A percentile compares a stretch with the other conserved stretches of the same genome.
Evolutionary conservation across 2,888 invertebrate species (phyloP).

Genomic region (Noctua comes): DNA sequence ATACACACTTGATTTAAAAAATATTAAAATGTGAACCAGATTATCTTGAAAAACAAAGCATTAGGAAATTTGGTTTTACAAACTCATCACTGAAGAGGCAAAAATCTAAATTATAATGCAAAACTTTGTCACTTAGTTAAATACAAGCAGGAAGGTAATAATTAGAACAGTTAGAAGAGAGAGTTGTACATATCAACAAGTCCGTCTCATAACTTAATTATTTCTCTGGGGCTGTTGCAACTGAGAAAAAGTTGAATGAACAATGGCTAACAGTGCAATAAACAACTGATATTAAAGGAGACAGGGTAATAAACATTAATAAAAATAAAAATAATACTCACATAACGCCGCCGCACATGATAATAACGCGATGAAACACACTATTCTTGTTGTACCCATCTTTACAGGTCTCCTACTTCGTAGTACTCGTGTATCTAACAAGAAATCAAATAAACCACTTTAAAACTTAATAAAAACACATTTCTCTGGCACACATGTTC

Average conservation of each 20-base stretch:
- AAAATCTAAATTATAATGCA: neutral
- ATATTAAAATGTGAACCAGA: neutral
- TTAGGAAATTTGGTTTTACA: neutral
- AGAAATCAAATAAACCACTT: conserved; percentile 85
- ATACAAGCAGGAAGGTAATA: conserved; percentile 14
- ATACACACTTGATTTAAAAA: no score
- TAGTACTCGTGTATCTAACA: conserved; percentile 86
- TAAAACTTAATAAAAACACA: conserved; percentile 80
- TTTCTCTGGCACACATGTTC: conserved; percentile 88
- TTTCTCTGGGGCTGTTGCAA: neutral
- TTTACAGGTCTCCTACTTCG: conserved; percentile 79
- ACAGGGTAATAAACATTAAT: conserved; percentile 29
- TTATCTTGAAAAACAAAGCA: neutral
- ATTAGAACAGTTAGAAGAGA: conserved; percentile 15
- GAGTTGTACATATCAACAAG: conserved; percentile 33
- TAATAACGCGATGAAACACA: conserved; percentile 83
- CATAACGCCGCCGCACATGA: conserved; percentile 84
- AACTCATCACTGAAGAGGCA: neutral
- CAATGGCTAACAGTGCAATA: conserved; percentile 53
- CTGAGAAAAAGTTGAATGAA: conserved; percentile 74
- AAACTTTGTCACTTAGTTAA: neutral
- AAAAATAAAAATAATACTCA: conserved; percentile 78
- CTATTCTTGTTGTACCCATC: conserved; percentile 84
- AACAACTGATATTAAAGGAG: conserved; percentile 47
- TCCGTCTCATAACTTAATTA: conserved; percentile 30